These are phyloP conservation scores for Pseudomyrmex concolor DNA, from an alignment of 1,140 invertebrate genomes.

Conservation along the genomic window DNA sequence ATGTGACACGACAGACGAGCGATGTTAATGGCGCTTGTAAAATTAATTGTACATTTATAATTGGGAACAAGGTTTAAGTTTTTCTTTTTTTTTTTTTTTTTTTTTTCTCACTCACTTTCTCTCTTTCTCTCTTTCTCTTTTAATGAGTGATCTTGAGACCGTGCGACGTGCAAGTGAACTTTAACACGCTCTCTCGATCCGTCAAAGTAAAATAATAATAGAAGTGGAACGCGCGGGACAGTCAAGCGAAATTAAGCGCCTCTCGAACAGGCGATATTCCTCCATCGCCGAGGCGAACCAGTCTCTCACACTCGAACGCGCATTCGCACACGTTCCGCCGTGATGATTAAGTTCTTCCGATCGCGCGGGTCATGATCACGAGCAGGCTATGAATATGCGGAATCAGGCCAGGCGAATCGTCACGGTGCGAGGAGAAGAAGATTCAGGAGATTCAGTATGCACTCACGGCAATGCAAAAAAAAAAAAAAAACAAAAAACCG, in stretches of 20 bases:
- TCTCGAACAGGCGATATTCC: conserved; percentile 40
- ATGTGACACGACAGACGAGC: no score
- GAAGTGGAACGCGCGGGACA: conserved; percentile 60
- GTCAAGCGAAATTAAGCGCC: conserved; percentile 57
- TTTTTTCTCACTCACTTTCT: no score
- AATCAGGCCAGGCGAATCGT: conserved; percentile 68
- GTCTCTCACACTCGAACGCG: conserved; percentile 41
- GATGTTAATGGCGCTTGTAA: background rate
- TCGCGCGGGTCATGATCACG: conserved; percentile 70
- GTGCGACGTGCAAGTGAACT: no score
- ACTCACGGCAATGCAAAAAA: conserved; percentile 20
- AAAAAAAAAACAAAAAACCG: background rate
- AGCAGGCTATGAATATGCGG: conserved; percentile 56
- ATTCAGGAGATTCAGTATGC: conserved; percentile 14
- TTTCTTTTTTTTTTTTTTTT: background rate
- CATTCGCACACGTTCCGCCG: conserved; percentile 55
- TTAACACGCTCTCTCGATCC: conserved; percentile 18
- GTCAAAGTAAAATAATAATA: conserved; percentile 34
- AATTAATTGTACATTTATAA: background rate
- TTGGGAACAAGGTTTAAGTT: background rate
- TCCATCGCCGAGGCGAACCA: conserved; percentile 47
- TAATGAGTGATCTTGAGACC: background rate
- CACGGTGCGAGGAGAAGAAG: conserved; percentile 40
- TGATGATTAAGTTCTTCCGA: conserved; percentile 73
- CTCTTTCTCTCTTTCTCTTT: no score